A percentile compares a stretch with the other conserved stretches of the same genome.
These are phyloP conservation scores for Araneus ventricosus DNA, from an alignment of 1,140 invertebrate genomes.

Conservation along the genomic window DNA sequence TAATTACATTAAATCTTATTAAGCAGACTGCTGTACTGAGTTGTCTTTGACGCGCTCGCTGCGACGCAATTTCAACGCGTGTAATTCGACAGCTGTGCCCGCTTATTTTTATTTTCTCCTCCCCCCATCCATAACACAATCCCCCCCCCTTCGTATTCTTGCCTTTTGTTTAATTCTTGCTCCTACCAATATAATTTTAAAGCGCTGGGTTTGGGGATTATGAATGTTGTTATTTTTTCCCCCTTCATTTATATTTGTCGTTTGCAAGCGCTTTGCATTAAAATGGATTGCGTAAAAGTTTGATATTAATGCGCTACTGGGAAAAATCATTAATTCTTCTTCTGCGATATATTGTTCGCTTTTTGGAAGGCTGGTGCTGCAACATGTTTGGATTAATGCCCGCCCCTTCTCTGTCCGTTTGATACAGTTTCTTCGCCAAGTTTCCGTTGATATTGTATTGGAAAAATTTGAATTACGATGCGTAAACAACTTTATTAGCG, in stretches of 20 bases:
- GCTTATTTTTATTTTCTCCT: neutral
- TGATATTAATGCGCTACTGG: slow-evolving; percentile 9
- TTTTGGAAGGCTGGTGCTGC: neutral
- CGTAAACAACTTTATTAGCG: too few relatives aligned
- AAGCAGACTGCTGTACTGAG: neutral
- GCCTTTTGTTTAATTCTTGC: slow-evolving; percentile 7
- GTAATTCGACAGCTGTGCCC: slow-evolving; percentile 30
- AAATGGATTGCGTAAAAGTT: slow-evolving; percentile 16
- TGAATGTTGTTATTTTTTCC: neutral
- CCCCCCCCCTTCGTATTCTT: neutral
- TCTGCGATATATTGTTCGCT: too few relatives aligned
- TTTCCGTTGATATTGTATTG: too few relatives aligned
- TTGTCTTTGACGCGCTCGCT: neutral
- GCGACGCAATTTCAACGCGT: slow-evolving; percentile 5
- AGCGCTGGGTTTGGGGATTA: slow-evolving; percentile 17
- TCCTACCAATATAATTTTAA: neutral
- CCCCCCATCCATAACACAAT: neutral
- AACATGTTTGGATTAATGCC: neutral
- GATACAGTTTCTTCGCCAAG: neutral
- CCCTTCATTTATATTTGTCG: too few relatives aligned
- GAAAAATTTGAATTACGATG: too few relatives aligned
- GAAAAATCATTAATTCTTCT: slow-evolving; percentile 27
- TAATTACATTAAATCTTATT: slow-evolving; percentile 25
- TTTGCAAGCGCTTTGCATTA: neutral
- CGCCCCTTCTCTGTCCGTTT: neutral